Base-by-base conservation (phyloP, 2,113 vertebrate species). In the Gobio gobio region DNA sequence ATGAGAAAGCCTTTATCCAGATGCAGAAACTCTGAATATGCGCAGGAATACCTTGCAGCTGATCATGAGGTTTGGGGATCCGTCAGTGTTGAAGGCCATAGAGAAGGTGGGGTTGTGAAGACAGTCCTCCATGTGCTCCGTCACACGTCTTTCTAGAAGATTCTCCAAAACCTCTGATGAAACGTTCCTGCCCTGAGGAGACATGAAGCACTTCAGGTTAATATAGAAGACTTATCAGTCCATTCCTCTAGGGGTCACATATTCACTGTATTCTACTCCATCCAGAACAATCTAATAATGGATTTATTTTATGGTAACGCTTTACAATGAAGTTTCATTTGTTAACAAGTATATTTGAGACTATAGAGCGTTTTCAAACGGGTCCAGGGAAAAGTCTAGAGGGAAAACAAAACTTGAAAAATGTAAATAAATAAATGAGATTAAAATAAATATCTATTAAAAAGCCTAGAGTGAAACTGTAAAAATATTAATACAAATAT, bases 91-190 rank as follows among this genome's bases (percentile, higher is more conserved):
- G 4, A 90, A 43, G 2, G 92, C 82, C 14, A 93, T 58, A 1
- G 93, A 94, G 91, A 95, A 95, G 5, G 90, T 63, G 0, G 94
- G 93, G 51, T 91, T 92, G 63, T 94, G 89, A 7, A 87, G 66
- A 78, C 95, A 95, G 4, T 90, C 87, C 36, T 94, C 93, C 93
- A 89, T 91, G 89, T 95, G 95, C 83, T 95, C 93, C 0, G 89
- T 89, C 45, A 95, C 86, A 3, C 89, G 89, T 70, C 86, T 85
- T 85, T 95, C 94, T 24, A 95, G 90, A 4, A 94, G 91, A 63
- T 68, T 29, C 73, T 43, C 87, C 59, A 95, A 88, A n/a, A 92
- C 24, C 18, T 93, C 91, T 0, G 87, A 54, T 0, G 91, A 93
- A 16, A 95, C 63, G 78, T 90, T 90, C 59, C 33, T 87, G 2